Evolutionary conservation across 2,888 invertebrate species (phyloP), one percentile per base, ranked within the genome.

Genomic region (Neelides folsomi): DNA sequence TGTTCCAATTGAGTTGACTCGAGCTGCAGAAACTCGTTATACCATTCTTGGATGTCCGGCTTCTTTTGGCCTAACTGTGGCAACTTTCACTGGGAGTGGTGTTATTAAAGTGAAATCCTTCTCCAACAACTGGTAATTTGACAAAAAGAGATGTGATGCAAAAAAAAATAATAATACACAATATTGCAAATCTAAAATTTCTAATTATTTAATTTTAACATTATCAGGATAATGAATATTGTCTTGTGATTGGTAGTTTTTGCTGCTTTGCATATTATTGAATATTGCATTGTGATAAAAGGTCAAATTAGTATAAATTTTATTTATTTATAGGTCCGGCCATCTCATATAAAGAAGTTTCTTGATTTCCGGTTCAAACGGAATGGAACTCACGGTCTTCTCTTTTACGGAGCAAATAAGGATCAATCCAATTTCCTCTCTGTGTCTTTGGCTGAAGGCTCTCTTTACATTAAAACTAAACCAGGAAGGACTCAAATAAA

Each of bases 291-390:
- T n/a, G n/a, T n/a, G n/a, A n/a, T n/a, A n/a, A n/a, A n/a, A n/a
- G n/a, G n/a, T n/a, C n/a, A n/a, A n/a, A n/a, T n/a, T n/a, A n/a
- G n/a, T n/a, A n/a, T 27, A 3, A 27, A 27, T 27, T 27, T 27
- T 27, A 27, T 27, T 27, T 3, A 5, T 27, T 27, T 5, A 27
- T 5, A 62, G 61, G 62, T 46, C 60, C 63, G 9, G 49, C 51
- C 34, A 45, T 59, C 12, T 42, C 62, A 10, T 53, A 68, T 44
- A 56, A 63, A 13, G 63, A 67, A 7, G 70, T 69, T 34, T 52
- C 75, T 94, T 12, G 88, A 84, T 51, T 76, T 97, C 57, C 87
- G 87, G 69, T 90, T 97, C 72, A 86, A 84, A 69, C 93, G 93
- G 0, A 73, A 76, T 2, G 76, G 80, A 43, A 77, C 79, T 0